phyloP scores from a whole-genome alignment of 2,888 invertebrate genomes.

The Melinaea marsaeus region DNA sequence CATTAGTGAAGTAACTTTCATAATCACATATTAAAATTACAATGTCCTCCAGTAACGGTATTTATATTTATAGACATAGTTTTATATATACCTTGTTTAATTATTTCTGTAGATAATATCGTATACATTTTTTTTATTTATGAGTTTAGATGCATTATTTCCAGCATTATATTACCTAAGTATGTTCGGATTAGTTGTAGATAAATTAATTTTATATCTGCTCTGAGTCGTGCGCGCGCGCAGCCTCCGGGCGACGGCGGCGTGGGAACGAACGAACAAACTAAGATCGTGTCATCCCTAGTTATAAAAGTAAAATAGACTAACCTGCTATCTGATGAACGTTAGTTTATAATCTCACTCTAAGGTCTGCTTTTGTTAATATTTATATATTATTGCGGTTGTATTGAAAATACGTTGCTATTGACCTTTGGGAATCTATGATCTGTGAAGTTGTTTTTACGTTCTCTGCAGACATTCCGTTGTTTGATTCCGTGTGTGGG shows the following conservation, averaged over 20 bases:
- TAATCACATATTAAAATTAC: slow-evolving; percentile 11
- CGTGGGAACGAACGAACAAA: slow-evolving; percentile 62
- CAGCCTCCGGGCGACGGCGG: slow-evolving; percentile 69
- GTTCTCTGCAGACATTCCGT: slow-evolving; percentile 1
- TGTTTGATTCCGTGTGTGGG: slow-evolving; percentile 2
- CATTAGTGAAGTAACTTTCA: slow-evolving; percentile 5
- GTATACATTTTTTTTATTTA: background rate
- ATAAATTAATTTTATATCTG: slow-evolving; percentile 76
- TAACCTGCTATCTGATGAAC: slow-evolving; percentile 6
- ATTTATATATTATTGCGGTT: no score
- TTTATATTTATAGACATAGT: slow-evolving; percentile 2
- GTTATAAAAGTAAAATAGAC: slow-evolving; percentile 25
- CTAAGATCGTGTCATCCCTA: slow-evolving; percentile 32
- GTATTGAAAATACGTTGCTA: background rate
- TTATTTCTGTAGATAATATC: background rate
- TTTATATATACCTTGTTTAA: background rate
- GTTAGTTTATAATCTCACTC: no score
- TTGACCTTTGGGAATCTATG: background rate
- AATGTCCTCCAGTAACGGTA: slow-evolving; percentile 1
- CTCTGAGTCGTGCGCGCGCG: slow-evolving; percentile 67
- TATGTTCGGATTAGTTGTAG: slow-evolving; percentile 55
- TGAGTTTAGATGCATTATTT: slow-evolving; percentile 20
- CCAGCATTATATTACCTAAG: slow-evolving; percentile 24
- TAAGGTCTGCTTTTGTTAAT: no score
- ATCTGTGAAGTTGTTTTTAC: no score